phyloP scores from a whole-genome alignment of 1,140 invertebrate genomes.

The Ctenoplectra terminalis region DNA sequence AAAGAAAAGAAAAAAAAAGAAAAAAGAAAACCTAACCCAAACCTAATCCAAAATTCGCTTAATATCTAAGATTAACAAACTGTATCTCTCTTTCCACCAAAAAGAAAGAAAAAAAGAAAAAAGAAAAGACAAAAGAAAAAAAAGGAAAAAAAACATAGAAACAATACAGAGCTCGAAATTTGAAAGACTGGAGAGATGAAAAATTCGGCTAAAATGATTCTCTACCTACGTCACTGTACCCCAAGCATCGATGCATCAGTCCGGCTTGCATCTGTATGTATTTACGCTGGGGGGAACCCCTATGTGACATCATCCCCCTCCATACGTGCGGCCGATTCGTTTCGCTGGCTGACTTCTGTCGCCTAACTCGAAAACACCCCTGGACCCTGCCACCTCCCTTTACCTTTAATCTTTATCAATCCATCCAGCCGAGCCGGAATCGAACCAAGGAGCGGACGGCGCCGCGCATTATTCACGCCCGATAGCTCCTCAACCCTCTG shows the following conservation, averaged over 20 bases:
- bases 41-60: too few species aligned
- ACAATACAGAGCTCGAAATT: too few species aligned
- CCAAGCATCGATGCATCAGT: slow-evolving; percentile 72
- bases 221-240: slow-evolving; percentile 72
- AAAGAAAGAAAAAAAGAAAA: too few species aligned
- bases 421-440: slow-evolving; percentile 74
- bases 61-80: too few species aligned
- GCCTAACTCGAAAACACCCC: slow-evolving; percentile 80
- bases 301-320: slow-evolving; percentile 80
- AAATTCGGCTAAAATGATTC: slow-evolving; percentile 17
- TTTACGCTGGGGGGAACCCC: slow-evolving; percentile 76
- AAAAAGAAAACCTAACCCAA: too few species aligned
- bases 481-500: slow-evolving; percentile 74
- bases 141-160: too few species aligned
- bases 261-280: slow-evolving; percentile 74
- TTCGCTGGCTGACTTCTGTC: slow-evolving; percentile 83
- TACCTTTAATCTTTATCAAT: slow-evolving; percentile 84
- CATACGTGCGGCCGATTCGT: slow-evolving; percentile 72
- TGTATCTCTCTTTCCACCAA: too few species aligned
- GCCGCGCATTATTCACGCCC: slow-evolving; percentile 81
- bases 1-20: too few species aligned
- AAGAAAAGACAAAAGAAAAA: too few species aligned
- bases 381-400: slow-evolving; percentile 76
- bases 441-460: slow-evolving; percentile 76
- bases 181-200: background rate